Base-by-base conservation (phyloP, 2,113 vertebrate species). In the Cyprinodon brontotheroides region DNA sequence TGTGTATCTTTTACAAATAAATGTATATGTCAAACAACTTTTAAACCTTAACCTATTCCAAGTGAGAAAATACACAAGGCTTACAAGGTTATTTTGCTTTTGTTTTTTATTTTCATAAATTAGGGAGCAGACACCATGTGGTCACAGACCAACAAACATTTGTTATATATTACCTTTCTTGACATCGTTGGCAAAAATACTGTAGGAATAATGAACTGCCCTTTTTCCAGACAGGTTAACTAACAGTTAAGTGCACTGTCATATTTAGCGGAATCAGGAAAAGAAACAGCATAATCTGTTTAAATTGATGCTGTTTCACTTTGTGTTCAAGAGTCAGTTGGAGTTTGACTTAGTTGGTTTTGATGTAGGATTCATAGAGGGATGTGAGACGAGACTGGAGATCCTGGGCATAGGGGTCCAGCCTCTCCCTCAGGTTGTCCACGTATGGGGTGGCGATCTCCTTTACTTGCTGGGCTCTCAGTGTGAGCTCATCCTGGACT, bases 391-490 rank as follows among this genome's bases (percentile, higher is more conserved):
- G 78, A 40, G 81, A 50, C 84, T 90, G 87, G 70, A 94, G 87
- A 70, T 90, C 86, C 79, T 93, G 82, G 43, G 86, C 65, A 0
- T 92, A 91, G 65, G 93, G 91, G 77, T 90, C 73, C 47, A 94
- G 77, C 36, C 71, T 91, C 15, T 62, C 85, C 39, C 20, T 90
- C 80, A 91, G 72, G 4, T 89, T 85, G 11, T 92, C 80, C 11
- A 91, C 86, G 10, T 93, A 93, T 65, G 92, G 92, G 17, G 70
- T 11, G 11, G 93, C 88, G 7, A 87, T 72, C n/a, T 93, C 84
- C 80, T 85, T 90, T 61, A 92, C 83, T 74, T 92, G 81, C 75
- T 83, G 69, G 70, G 80, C 79, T 74, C 81, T 86, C 79, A 92
- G 83, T 12, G 65, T 74, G 78, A 93, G 62, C 88, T 90, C 75